Percentiles rank a stretch among this genome's conserved stretches.
These are phyloP conservation scores for Rhagium mordax DNA, from an alignment of 2,888 invertebrate genomes.

Conservation along the genomic window DNA sequence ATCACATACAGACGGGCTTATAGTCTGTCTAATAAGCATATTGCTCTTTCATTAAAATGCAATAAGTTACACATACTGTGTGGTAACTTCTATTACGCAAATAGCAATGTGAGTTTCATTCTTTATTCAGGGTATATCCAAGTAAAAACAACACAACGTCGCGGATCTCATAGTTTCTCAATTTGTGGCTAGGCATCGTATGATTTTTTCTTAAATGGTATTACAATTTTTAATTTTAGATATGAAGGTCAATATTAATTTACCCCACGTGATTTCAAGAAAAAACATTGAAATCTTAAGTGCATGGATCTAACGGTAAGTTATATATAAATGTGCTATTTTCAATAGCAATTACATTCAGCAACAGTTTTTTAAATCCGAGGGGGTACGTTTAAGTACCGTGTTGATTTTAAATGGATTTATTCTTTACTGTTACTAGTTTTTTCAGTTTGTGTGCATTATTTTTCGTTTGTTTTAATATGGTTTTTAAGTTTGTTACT, in stretches of 20 bases:
- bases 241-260: too few relatives aligned
- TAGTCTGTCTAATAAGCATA: conserved; percentile 54
- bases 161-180: not conserved
- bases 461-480: conserved; percentile 27
- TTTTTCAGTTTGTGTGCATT: conserved; percentile 27
- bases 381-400: conserved; percentile 1
- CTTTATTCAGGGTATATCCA: conserved; percentile 31
- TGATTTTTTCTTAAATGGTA: too few relatives aligned
- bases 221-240: too few relatives aligned
- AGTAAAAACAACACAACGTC: not conserved
- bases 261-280: too few relatives aligned
- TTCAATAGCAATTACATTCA: too few relatives aligned
- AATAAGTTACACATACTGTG: conserved; percentile 53
- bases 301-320: too few relatives aligned
- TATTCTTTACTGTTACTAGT: conserved; percentile 25
- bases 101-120: conserved; percentile 36
- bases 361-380: not conserved
- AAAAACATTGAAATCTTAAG: too few relatives aligned
- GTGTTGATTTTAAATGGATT: conserved; percentile 17
- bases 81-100: conserved; percentile 45
- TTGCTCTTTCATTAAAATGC: conserved; percentile 55
- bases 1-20: conserved; percentile 48
- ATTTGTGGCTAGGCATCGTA: too few relatives aligned
- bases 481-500: conserved; percentile 26
- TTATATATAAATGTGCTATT: too few relatives aligned